Conservation (phyloP, 1,140 invertebrate genomes). For the Phymastichus coffea region DNA sequence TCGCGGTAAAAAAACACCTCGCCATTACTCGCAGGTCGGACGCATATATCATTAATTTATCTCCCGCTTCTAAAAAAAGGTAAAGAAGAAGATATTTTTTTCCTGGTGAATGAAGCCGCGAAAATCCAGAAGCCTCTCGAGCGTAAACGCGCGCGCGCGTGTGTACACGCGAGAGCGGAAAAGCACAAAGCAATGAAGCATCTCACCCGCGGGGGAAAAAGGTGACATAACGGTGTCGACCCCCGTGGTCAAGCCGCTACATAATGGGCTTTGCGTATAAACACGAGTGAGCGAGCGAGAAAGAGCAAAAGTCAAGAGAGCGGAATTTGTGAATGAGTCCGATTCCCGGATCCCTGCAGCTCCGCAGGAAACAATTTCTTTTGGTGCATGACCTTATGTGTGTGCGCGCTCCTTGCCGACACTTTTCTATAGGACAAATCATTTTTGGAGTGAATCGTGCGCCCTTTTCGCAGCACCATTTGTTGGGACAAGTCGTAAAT, state of each 20-base stretch:
- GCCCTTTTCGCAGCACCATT: background rate
- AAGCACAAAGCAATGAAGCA: background rate
- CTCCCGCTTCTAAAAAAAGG: background rate
- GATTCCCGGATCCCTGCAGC: conserved; percentile 7
- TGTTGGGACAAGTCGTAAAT: no score
- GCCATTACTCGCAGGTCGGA: background rate
- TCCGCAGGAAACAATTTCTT: conserved; percentile 12
- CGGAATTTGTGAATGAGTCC: background rate
- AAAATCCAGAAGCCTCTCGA: conserved; percentile 6
- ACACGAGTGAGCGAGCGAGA: conserved; percentile 2
- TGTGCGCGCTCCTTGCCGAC: no score
- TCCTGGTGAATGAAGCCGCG: background rate
- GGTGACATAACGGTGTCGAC: background rate
- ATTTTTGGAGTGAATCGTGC: no score
- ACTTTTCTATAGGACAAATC: no score
- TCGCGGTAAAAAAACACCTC: background rate
- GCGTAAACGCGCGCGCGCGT: background rate
- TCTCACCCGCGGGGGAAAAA: no score
- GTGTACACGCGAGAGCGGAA: background rate
- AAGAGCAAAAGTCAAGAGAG: conserved; percentile 6
- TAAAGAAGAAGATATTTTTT: background rate
- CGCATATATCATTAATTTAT: background rate
- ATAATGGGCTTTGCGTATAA: conserved; percentile 7
- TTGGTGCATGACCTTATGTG: no score
- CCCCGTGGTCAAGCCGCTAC: background rate